A percentile compares a stretch with the other conserved stretches of the same genome.
phyloP scores from a whole-genome alignment of 92 coral and sea anemone species.

The Pocillopora meandrina region DNA sequence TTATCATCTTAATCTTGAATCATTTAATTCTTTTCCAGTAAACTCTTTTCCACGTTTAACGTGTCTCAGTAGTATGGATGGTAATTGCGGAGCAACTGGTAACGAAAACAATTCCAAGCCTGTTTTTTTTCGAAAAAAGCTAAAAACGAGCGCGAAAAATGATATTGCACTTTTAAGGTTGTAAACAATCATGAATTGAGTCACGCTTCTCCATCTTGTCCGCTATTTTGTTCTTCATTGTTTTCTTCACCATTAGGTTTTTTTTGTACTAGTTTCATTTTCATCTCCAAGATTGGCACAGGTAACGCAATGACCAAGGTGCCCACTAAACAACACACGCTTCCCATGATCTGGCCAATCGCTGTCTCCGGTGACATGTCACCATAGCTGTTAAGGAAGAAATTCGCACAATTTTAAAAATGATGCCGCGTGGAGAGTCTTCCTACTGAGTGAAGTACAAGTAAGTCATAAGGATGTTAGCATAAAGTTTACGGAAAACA shows the following conservation, averaged over 20 bases:
- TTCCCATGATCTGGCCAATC: conserved; percentile 85
- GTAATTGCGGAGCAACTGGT: too few relatives aligned
- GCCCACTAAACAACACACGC: conserved; percentile 87
- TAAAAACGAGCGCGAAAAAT: background rate
- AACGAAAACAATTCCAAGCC: too few relatives aligned
- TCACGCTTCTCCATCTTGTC: conserved; percentile 12
- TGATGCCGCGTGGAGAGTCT: background rate
- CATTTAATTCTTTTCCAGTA: too few relatives aligned
- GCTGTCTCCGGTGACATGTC: conserved; percentile 91
- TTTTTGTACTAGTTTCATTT: conserved; percentile 79
- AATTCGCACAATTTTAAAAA: background rate
- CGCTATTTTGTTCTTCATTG: conserved; percentile 19
- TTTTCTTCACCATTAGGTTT: conserved; percentile 28
- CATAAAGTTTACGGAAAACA: too few relatives aligned
- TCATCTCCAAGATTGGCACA: conserved; percentile 89
- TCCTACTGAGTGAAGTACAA: too few relatives aligned
- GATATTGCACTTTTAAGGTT: background rate
- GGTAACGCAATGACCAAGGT: conserved; percentile 88
- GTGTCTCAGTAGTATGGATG: too few relatives aligned
- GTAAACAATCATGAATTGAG: background rate
- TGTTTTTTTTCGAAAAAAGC: background rate
- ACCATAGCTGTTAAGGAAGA: conserved; percentile 62
- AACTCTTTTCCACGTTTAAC: too few relatives aligned
- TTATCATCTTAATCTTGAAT: too few relatives aligned
- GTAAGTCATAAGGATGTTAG: too few relatives aligned